Base-by-base conservation (phyloP, 2,888 invertebrate genomes). In the Capitulum mitella region DNA sequence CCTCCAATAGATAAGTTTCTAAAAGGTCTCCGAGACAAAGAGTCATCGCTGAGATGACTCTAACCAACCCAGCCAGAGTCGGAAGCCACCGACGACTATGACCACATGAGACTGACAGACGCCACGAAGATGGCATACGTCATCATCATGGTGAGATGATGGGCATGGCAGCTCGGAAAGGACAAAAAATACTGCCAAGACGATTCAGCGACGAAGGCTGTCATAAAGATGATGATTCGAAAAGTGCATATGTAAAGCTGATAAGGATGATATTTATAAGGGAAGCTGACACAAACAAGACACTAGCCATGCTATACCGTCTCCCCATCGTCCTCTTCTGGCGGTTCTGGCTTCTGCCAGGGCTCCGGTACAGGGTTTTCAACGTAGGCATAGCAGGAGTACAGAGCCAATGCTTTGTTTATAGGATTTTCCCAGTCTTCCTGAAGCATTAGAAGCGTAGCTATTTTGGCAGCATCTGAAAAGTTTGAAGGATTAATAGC, bases 361-460 rank as follows among this genome's bases (percentile, higher is more conserved):
- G 82, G 82, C 54, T 82, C 81, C 8, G 82, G 80, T 48, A 43
- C 74, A 64, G 77, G 78, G 80, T 80, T 80, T 40, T 78, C 58
- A 43, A 94, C 85, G 85, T 91, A 93, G 83, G 90, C 91, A 82
- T 91, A 90, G 85, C 93, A 92, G 46, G 93, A 90, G 85, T 92
- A 91, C 64, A 95, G 85, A 51, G 91, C 89, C 76, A 97, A 86
- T 51, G 89, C 86, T 82, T 89, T 89, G 6, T 91, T 88, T 34
- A 95, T 88, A 5, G 90, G 89, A 87, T 94, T 90, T 22, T 88
- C 88, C 83, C 90, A 90, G 83, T 97, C 94, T 87, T 97, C 96
- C 86, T 97, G 95, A 46, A 97, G 87, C 93, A 97, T 95, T 80
- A 94, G 86, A 80, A 93, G 87, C 79, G 90, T 89, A 0, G 94